Percentiles rank a stretch among this genome's conserved stretches.
Conservation (phyloP, 2,113 vertebrate species). For the Choloepus hoffmanni region DNA sequence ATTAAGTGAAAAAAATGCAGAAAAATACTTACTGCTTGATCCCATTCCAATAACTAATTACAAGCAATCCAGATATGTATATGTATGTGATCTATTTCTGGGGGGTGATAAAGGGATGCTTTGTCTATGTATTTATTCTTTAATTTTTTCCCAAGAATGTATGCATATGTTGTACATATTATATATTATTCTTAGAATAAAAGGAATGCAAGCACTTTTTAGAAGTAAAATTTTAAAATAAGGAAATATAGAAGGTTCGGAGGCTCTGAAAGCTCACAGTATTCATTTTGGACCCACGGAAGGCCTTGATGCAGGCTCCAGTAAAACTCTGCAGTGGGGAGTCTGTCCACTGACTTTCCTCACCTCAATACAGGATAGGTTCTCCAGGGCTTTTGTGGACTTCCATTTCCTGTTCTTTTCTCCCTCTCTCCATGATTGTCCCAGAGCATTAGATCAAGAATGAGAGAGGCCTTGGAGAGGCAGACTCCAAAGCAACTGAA, state of each 20-base stretch:
- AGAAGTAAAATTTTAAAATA: slow-evolving; percentile 39
- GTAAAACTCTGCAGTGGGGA: not conserved
- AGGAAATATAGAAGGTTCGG: not conserved
- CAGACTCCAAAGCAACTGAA: not conserved
- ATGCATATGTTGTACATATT: not conserved
- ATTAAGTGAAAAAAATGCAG: not conserved
- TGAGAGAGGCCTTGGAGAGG: not conserved
- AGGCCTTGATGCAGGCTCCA: not conserved
- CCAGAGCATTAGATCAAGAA: not conserved
- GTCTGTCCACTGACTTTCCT: not conserved
- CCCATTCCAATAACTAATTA: not conserved
- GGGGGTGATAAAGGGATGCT: not conserved
- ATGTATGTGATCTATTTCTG: not conserved
- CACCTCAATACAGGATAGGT: not conserved
- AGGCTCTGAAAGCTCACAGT: not conserved
- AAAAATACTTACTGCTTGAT: not conserved
- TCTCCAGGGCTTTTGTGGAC: not conserved
- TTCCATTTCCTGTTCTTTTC: not conserved
- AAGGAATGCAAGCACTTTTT: slow-evolving; percentile 32
- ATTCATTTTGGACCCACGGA: not conserved
- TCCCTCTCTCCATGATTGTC: not conserved
- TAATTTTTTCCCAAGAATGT: not conserved
- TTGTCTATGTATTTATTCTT: not conserved
- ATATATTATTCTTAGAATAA: not conserved
- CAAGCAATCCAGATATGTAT: not conserved